Evolutionary conservation across 2,888 invertebrate genomes (phyloP).

Genomic region (Drosophila leonis): DNA sequence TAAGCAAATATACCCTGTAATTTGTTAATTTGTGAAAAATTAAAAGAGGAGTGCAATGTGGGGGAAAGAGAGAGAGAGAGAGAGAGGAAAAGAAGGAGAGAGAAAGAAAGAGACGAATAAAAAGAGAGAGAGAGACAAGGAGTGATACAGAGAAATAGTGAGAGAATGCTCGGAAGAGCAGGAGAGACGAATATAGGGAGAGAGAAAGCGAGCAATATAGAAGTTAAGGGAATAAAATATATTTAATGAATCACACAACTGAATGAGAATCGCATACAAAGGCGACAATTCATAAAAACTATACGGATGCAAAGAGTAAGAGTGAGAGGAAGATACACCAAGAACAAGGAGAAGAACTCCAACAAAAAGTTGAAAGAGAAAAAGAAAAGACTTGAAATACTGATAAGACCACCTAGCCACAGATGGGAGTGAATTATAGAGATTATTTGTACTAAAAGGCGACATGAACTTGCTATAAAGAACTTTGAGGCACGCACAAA

Average conservation of each 20-base stretch:
- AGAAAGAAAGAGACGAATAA: too few relatives aligned
- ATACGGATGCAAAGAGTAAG: too few relatives aligned
- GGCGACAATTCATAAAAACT: not conserved
- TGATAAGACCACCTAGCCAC: not conserved
- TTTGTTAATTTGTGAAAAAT: not conserved
- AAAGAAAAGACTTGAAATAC: not conserved
- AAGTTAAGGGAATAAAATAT: too few relatives aligned
- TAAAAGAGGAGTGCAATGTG: not conserved
- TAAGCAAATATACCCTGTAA: not conserved
- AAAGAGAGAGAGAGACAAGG: too few relatives aligned
- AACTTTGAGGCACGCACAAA: not conserved
- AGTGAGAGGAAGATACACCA: not conserved
- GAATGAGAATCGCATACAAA: not conserved
- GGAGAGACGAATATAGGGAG: too few relatives aligned
- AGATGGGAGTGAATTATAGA: not conserved
- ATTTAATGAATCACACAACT: not conserved
- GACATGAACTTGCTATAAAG: not conserved
- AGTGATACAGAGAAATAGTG: too few relatives aligned
- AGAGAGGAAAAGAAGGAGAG: too few relatives aligned
- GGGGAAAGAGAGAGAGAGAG: not conserved
- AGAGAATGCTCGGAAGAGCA: too few relatives aligned
- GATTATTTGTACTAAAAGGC: not conserved
- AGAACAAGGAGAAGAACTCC: not conserved
- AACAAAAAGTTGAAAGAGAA: not conserved
- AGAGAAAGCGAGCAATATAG: too few relatives aligned